Evolutionary conservation across 2,113 vertebrate species (phyloP).

Genomic region (Phalacrocorax carbo): DNA sequence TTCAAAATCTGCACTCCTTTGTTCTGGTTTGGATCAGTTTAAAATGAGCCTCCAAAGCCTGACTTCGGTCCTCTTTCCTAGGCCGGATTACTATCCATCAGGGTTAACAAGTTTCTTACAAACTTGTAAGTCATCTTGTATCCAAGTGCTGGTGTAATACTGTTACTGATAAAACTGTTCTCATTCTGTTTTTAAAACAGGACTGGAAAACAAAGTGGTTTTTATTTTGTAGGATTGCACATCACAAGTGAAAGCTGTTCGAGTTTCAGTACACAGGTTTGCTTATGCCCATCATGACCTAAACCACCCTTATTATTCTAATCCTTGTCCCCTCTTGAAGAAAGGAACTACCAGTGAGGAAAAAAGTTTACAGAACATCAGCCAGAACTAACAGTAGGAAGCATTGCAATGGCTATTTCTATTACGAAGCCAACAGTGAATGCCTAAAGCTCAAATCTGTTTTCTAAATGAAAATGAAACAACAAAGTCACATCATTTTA

Average conservation of each 20-base stretch:
- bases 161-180: not conserved
- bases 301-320: not conserved
- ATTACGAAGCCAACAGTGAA: not conserved
- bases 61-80: not conserved
- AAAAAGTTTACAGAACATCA: not conserved
- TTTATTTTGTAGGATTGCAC: not conserved
- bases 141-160: not conserved
- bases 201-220: not conserved
- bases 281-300: not conserved
- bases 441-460: not conserved
- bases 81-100: not conserved
- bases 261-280: not conserved
- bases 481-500: rapidly evolving
- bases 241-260: not conserved
- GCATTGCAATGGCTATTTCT: not conserved
- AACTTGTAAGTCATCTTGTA: not conserved
- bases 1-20: not conserved
- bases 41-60: not conserved
- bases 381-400: not conserved
- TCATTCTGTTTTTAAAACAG: not conserved
- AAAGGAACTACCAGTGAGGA: not conserved
- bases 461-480: not conserved
- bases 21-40: not conserved
- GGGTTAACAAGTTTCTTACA: not conserved
- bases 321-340: not conserved